phyloP scores from a whole-genome alignment of 2,888 invertebrate species.

The Drosophila demipolita region DNA sequence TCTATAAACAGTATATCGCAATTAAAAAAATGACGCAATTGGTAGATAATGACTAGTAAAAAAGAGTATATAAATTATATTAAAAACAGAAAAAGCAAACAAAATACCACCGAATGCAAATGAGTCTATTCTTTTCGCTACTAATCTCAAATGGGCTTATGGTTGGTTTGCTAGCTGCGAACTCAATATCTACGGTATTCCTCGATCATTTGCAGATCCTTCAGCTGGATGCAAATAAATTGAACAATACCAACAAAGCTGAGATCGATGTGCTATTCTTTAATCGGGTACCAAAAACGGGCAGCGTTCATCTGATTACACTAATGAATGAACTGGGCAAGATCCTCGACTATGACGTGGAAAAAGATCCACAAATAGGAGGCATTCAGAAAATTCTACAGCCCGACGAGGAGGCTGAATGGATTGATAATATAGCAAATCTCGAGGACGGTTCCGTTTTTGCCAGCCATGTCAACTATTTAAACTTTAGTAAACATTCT shows the following conservation, averaged over 20 bases:
- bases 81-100: not conserved
- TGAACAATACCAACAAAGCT: constrained; percentile 93
- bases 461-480: constrained; percentile 81
- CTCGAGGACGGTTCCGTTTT: constrained; percentile 77
- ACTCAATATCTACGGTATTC: constrained; percentile 3
- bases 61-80: not conserved
- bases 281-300: constrained; percentile 84
- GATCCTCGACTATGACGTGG: constrained; percentile 75
- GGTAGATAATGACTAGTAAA: not conserved
- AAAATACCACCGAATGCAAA: not conserved
- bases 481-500: constrained; percentile 86
- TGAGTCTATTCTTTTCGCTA: constrained; percentile 55
- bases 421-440: constrained; percentile 75
- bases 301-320: constrained; percentile 79
- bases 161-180: constrained; percentile 18
- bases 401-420: constrained; percentile 64
- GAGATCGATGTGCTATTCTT: constrained; percentile 90
- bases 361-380: constrained; percentile 76
- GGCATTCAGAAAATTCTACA: constrained; percentile 71
- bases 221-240: constrained; percentile 88
- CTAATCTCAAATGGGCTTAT: constrained; percentile 53
- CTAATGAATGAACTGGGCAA: constrained; percentile 78
- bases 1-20: constrained; percentile 81
- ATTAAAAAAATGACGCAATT: constrained; percentile 52
- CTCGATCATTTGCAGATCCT: constrained; percentile 84